A percentile compares a stretch with the other conserved stretches of the same genome.
Conservation (phyloP, 2,797 vertebrate genomes). For the Urocyon cinereoargenteus region DNA sequence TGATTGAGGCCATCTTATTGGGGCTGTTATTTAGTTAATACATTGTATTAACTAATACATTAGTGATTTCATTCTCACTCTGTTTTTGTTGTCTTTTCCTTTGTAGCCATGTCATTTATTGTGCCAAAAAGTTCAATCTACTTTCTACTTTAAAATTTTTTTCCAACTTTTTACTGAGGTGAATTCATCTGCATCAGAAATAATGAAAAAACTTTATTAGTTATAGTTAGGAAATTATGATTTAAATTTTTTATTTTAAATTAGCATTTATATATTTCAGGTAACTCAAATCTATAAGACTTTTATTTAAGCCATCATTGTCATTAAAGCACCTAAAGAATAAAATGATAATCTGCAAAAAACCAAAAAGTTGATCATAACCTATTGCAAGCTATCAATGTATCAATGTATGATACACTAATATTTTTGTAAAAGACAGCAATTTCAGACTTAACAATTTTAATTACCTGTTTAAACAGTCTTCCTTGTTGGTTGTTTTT, state of each 20-base stretch:
- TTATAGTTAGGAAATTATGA: background rate
- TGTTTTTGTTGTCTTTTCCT: background rate
- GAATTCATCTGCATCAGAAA: background rate
- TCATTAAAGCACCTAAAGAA: background rate
- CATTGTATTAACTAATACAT: too few species aligned
- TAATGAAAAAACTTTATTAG: background rate
- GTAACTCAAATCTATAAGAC: background rate
- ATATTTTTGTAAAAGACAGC: background rate
- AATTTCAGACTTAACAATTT: background rate
- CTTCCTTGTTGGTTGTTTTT: background rate
- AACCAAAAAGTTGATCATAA: background rate
- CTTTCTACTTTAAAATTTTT: background rate
- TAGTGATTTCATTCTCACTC: background rate
- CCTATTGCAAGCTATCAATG: background rate
- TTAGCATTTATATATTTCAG: background rate
- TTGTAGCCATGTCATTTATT: background rate
- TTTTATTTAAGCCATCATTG: background rate
- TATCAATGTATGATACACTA: background rate
- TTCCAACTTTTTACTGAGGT: background rate
- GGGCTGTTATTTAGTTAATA: background rate
- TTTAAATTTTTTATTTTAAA: slow-evolving; percentile 20
- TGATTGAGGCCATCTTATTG: background rate
- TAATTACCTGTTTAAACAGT: background rate
- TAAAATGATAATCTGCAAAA: background rate
- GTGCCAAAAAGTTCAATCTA: background rate